phyloP scores from a whole-genome alignment of 2,888 invertebrate genomes.

The Habrosyne pyritoides region DNA sequence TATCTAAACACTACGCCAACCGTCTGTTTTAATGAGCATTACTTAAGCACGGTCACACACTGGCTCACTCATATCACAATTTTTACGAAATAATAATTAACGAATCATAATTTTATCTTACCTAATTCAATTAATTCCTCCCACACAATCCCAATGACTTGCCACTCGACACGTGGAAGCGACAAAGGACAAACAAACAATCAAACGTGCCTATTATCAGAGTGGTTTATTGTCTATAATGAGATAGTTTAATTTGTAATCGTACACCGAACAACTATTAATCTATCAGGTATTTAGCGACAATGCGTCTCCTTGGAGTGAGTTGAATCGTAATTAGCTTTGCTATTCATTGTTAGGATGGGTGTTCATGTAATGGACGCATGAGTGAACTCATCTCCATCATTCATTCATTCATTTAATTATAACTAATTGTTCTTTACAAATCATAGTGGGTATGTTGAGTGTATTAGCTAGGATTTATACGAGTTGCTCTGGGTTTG shows the following conservation, averaged over 20 bases:
- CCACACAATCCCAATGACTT: background rate
- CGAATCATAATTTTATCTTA: no score
- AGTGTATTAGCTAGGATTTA: no score
- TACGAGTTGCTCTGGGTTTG: no score
- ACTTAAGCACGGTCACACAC: no score
- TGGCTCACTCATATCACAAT: no score
- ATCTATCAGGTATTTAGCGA: background rate
- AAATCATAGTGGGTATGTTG: no score
- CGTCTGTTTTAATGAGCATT: no score
- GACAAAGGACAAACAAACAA: background rate
- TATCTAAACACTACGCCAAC: no score
- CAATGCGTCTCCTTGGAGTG: background rate
- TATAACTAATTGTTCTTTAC: no score
- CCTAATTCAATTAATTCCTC: background rate
- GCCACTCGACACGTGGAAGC: background rate
- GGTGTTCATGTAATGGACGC: background rate
- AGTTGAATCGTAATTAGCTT: background rate
- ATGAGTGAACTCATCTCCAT: background rate
- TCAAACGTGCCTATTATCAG: background rate
- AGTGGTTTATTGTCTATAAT: background rate
- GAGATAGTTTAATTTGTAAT: constrained; percentile 1
- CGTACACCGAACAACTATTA: background rate
- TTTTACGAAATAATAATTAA: no score
- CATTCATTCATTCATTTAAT: background rate
- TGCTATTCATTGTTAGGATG: background rate